Conservation (phyloP, 2,888 invertebrate genomes). For the Eupithecia tripunctaria region DNA sequence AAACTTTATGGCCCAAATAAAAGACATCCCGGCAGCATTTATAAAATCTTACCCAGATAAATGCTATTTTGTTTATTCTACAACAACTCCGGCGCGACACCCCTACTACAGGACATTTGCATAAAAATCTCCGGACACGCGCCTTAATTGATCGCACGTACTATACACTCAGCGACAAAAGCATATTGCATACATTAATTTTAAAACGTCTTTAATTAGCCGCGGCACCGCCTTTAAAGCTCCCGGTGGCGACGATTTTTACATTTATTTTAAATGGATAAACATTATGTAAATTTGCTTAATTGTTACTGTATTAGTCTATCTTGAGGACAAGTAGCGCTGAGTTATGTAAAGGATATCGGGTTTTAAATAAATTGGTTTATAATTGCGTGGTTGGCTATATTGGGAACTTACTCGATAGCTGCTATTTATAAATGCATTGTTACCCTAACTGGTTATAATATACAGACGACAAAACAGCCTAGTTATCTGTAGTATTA, state of each 20-base stretch:
- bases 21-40: background rate
- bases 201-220: conserved; percentile 45
- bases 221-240: conserved; percentile 37
- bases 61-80: background rate
- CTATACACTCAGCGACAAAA: conserved; percentile 43
- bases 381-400: conserved; percentile 17
- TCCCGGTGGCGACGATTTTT: conserved; percentile 31
- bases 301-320: conserved; percentile 31
- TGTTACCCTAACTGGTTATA: background rate
- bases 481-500: background rate
- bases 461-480: background rate
- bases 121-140: conserved; percentile 78
- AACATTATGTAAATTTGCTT: conserved; percentile 32
- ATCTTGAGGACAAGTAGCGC: conserved; percentile 25
- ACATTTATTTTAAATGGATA: conserved; percentile 33
- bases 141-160: conserved; percentile 73
- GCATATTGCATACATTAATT: conserved; percentile 39
- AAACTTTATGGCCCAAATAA: background rate
- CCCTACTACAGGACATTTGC: conserved; percentile 61
- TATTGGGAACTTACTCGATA: background rate
- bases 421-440: background rate
- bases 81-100: conserved; percentile 14
- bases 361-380: conserved; percentile 23
- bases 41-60: background rate
- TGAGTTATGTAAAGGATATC: conserved; percentile 30